Conservation (phyloP, 2,113 vertebrate genomes). For the Thryonomys swinderianus region DNA sequence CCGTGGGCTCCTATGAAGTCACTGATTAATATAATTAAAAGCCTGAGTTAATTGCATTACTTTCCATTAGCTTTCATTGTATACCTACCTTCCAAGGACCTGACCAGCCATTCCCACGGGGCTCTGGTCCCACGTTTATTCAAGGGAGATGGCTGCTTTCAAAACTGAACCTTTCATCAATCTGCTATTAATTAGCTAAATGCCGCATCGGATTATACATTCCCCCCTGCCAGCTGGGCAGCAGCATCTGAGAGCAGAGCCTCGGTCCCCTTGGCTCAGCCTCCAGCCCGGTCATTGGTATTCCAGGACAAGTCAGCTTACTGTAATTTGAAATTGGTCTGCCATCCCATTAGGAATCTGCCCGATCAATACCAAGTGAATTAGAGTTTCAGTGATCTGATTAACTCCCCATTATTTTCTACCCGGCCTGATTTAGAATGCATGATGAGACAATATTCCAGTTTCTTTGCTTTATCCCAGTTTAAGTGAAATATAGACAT, state of each 20-base stretch:
- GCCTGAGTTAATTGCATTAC: conserved; percentile 87
- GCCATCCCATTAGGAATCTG: conserved; percentile 95
- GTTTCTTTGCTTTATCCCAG: conserved; percentile 91
- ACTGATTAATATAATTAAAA: conserved; percentile 90
- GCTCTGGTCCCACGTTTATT: conserved; percentile 80
- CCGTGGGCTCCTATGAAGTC: conserved; percentile 83
- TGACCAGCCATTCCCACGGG: conserved; percentile 68
- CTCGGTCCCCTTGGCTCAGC: conserved; percentile 72
- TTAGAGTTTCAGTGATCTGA: conserved; percentile 98
- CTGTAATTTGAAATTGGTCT: conserved; percentile 96
- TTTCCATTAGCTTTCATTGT: conserved; percentile 86
- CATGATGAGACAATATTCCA: conserved; percentile 94
- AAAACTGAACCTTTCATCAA: conserved; percentile 87
- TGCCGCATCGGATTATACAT: conserved; percentile 85
- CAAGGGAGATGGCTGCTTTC: conserved; percentile 85
- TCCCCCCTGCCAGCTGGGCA: conserved; percentile 68
- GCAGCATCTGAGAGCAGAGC: conserved; percentile 78
- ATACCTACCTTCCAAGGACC: conserved; percentile 78
- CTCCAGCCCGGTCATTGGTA: conserved; percentile 89
- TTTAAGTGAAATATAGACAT: conserved; percentile 93
- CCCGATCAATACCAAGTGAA: conserved; percentile 96
- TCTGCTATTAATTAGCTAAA: conserved; percentile 93
- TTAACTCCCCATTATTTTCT: conserved; percentile 99
- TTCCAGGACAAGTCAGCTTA: conserved; percentile 92
- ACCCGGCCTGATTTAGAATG: conserved; percentile 93